Percentiles rank a stretch among this genome's conserved stretches.
phyloP scores from a whole-genome alignment of 2,113 vertebrate species.

The Salvelinus fontinalis region DNA sequence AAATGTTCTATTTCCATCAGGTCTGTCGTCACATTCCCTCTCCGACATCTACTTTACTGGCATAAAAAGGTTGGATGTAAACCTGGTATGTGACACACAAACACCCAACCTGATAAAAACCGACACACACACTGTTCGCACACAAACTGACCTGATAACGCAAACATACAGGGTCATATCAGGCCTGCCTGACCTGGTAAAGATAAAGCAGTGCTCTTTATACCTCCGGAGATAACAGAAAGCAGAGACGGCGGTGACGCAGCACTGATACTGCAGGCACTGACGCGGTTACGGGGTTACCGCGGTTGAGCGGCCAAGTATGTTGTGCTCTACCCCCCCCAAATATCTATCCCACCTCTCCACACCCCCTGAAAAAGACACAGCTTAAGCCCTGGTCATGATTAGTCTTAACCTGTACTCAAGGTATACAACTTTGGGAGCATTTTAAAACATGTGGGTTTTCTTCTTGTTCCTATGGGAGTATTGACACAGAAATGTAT shows the following conservation, averaged over 20 bases:
- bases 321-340: slow-evolving; percentile 38
- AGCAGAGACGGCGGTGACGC: slow-evolving; percentile 46
- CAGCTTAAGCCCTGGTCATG: slow-evolving; percentile 39
- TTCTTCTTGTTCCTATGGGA: too few species aligned
- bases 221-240: slow-evolving; percentile 35
- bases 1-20: too few species aligned
- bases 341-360: slow-evolving; percentile 61
- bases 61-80: too few species aligned
- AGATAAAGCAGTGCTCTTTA: slow-evolving; percentile 32
- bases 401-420: too few species aligned
- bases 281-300: slow-evolving; percentile 36
- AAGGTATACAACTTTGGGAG: too few species aligned
- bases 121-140: neutral
- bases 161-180: neutral
- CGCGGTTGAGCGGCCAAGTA: neutral
- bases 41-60: too few species aligned
- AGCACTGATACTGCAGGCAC: slow-evolving; percentile 51
- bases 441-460: too few species aligned
- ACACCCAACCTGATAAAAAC: neutral
- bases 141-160: neutral
- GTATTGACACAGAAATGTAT: too few species aligned
- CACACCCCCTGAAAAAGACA: slow-evolving; percentile 52
- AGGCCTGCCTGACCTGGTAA: neutral
- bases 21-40: too few species aligned
- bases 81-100: neutral